Conservation (phyloP, 2,113 vertebrate species). For the Lophius piscatorius region DNA sequence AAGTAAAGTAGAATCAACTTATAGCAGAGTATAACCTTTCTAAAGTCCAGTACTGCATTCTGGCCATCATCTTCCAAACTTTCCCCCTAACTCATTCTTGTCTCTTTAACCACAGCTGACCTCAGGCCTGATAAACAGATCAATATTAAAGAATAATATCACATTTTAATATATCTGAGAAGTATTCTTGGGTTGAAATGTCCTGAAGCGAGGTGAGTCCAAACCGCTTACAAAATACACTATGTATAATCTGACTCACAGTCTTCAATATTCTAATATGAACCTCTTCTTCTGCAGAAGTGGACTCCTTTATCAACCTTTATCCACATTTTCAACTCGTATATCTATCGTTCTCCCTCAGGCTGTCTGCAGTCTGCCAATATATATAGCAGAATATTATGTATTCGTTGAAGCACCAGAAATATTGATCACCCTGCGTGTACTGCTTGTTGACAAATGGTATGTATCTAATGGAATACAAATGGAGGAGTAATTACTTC, state of each 20-base stretch:
- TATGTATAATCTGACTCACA: conserved; percentile 4
- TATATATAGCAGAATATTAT: too few species aligned
- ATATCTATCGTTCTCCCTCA: too few species aligned
- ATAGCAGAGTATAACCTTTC: neutral
- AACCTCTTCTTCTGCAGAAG: too few species aligned
- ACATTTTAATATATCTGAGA: conserved; percentile 6
- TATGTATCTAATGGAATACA: too few species aligned
- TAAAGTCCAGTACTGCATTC: neutral
- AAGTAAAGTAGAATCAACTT: neutral
- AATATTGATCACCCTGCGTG: too few species aligned
- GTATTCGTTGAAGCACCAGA: too few species aligned
- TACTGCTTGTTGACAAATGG: too few species aligned
- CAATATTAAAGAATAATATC: conserved; percentile 17
- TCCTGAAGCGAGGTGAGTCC: conserved; percentile 13
- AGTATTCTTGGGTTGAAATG: conserved; percentile 5
- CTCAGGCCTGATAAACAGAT: conserved; percentile 2
- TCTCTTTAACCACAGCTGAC: neutral
- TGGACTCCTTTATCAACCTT: too few species aligned
- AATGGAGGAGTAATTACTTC: too few species aligned
- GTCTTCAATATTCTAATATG: conserved; percentile 9
- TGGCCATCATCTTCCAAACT: neutral
- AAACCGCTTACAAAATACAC: conserved; percentile 21
- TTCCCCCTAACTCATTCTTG: neutral
- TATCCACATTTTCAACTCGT: too few species aligned
- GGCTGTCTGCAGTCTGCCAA: too few species aligned